These are phyloP conservation scores for Pinctada fucata DNA, from an alignment of 2,888 invertebrate genomes.

Conservation along the genomic window DNA sequence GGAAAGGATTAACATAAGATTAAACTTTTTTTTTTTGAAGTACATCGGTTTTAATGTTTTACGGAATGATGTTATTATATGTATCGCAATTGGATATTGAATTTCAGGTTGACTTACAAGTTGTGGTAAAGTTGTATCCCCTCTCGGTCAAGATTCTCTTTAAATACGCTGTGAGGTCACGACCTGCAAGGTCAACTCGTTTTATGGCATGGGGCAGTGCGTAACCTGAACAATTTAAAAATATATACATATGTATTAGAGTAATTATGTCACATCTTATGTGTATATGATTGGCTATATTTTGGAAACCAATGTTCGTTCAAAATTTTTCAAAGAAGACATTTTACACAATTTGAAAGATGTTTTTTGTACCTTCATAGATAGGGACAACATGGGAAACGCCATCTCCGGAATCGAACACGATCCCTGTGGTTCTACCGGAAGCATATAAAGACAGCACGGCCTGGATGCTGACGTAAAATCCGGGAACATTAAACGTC, in stretches of 20 bases:
- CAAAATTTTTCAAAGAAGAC: too few species aligned
- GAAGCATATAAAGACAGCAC: too few species aligned
- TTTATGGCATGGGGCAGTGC: conserved; percentile 62
- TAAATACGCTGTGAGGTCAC: conserved; percentile 54
- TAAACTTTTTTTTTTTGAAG: too few species aligned
- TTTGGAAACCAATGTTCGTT: too few species aligned
- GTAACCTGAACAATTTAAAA: conserved; percentile 47
- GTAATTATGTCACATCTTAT: too few species aligned
- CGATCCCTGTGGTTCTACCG: conserved; percentile 26
- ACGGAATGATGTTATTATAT: too few species aligned
- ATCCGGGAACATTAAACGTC: conserved; percentile 53
- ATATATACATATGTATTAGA: not conserved
- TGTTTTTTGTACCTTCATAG: conserved; percentile 48
- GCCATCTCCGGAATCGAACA: conserved; percentile 63
- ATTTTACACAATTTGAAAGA: too few species aligned
- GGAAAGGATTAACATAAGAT: too few species aligned
- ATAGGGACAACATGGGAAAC: conserved; percentile 51
- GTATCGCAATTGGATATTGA: too few species aligned
- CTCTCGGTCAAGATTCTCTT: conserved; percentile 68
- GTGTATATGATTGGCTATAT: too few species aligned
- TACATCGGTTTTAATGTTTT: too few species aligned
- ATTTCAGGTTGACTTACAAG: conserved; percentile 33
- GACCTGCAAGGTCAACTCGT: conserved; percentile 50
- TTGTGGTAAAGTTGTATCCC: conserved; percentile 75
- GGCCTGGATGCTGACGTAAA: conserved; percentile 48